phyloP scores from a whole-genome alignment of 2,888 invertebrate species.

The Phaedon cochleariae region DNA sequence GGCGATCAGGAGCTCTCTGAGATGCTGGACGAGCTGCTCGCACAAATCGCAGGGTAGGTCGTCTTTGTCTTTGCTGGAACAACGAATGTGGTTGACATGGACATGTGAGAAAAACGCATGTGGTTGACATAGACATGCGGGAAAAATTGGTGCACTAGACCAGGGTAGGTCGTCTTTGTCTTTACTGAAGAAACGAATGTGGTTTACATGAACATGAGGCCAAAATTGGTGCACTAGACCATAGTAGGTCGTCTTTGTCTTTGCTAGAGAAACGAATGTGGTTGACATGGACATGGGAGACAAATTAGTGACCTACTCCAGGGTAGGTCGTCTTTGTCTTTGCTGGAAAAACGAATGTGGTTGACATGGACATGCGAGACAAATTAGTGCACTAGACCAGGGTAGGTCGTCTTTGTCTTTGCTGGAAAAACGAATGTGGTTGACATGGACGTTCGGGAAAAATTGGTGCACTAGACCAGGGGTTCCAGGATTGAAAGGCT shows the following conservation, averaged over 20 bases:
- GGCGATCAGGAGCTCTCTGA: slow-evolving; percentile 81
- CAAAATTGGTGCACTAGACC: no score
- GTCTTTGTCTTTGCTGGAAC: slow-evolving; percentile 55
- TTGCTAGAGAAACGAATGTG: no score
- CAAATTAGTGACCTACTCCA: no score
- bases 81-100: not conserved
- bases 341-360: slow-evolving; percentile 32
- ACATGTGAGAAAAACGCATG: slow-evolving; percentile 10
- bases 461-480: no score
- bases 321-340: slow-evolving; percentile 67
- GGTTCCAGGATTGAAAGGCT: no score
- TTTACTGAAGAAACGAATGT: no score
- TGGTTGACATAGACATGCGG: no score
- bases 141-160: no score
- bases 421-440: slow-evolving; percentile 26
- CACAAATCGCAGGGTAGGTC: slow-evolving; percentile 87
- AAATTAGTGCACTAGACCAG: slow-evolving; percentile 87
- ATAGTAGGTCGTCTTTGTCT: no score
- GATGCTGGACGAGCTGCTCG: slow-evolving; percentile 80
- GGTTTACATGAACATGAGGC: no score
- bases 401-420: slow-evolving; percentile 69
- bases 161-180: no score
- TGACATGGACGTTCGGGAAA: not conserved
- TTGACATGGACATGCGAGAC: slow-evolving; percentile 80
- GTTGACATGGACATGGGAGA: no score